phyloP scores from a whole-genome alignment of 2,113 vertebrate genomes.

The Muscicapa adusta region DNA sequence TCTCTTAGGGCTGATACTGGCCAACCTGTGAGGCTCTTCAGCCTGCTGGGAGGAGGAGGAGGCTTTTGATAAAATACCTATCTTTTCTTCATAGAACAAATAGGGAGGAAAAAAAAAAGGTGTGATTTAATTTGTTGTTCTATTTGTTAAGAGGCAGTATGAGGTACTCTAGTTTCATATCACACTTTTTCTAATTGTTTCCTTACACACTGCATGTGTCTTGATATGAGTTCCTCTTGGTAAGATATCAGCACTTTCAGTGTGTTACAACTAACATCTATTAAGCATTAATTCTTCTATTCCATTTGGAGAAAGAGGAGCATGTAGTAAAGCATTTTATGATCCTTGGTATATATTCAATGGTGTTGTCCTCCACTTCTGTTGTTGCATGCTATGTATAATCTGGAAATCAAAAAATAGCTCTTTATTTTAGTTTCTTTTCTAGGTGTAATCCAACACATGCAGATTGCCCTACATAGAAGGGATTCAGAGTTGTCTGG shows the following conservation, averaged over 20 bases:
- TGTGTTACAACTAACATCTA: neutral
- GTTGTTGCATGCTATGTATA: neutral
- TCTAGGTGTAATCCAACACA: neutral
- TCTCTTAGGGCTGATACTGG: rapidly evolving
- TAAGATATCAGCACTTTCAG: neutral
- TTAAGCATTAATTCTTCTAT: neutral
- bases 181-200: neutral
- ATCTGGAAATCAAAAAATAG: neutral
- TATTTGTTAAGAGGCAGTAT: neutral
- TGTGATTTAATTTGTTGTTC: neutral
- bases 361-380: rapidly evolving
- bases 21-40: too few species aligned
- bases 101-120: rapidly evolving
- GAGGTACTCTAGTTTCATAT: neutral
- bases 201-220: neutral
- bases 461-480: neutral
- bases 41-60: neutral
- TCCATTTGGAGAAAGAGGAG: neutral
- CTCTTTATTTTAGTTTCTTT: neutral
- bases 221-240: neutral
- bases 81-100: neutral
- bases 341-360: neutral
- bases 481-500: neutral
- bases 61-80: neutral
- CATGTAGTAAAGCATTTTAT: neutral